Conservation (phyloP, 1,140 invertebrate genomes). For the Atopsyche davidsoni region DNA sequence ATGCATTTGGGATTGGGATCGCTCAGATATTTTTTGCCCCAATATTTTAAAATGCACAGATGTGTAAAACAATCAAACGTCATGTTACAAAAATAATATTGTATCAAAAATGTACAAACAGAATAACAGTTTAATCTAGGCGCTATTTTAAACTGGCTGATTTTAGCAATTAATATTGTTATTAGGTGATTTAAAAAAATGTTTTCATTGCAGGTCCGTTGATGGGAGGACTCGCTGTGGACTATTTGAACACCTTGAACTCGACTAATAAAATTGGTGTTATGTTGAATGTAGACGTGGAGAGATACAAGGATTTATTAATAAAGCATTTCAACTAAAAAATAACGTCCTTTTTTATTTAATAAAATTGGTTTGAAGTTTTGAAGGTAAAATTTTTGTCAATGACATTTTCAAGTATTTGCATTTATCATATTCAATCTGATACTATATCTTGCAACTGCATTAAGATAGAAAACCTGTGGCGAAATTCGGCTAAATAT, state of each 20-base stretch:
- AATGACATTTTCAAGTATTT: too few species aligned
- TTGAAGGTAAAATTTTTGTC: too few species aligned
- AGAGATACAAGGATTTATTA: conserved; percentile 29
- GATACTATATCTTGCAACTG: too few species aligned
- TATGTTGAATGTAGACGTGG: conserved; percentile 27
- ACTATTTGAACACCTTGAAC: conserved; percentile 28
- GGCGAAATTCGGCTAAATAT: too few species aligned
- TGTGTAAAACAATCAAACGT: neutral
- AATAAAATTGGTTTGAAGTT: too few species aligned
- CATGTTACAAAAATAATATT: neutral
- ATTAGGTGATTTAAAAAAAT: too few species aligned
- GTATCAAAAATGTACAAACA: neutral
- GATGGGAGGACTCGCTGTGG: conserved; percentile 28
- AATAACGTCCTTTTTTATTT: too few species aligned
- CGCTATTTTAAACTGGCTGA: neutral
- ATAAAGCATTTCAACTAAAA: conserved; percentile 27
- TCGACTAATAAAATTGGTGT: conserved; percentile 31
- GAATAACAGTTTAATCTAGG: too few species aligned
- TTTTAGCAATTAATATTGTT: too few species aligned
- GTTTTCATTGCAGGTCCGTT: conserved; percentile 16
- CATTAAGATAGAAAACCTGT: too few species aligned
- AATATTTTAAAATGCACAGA: neutral
- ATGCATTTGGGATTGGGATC: neutral
- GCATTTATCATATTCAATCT: too few species aligned
- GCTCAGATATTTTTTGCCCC: neutral